phyloP scores from a whole-genome alignment of 2,113 vertebrate species.

The Seriola rivoliana region DNA sequence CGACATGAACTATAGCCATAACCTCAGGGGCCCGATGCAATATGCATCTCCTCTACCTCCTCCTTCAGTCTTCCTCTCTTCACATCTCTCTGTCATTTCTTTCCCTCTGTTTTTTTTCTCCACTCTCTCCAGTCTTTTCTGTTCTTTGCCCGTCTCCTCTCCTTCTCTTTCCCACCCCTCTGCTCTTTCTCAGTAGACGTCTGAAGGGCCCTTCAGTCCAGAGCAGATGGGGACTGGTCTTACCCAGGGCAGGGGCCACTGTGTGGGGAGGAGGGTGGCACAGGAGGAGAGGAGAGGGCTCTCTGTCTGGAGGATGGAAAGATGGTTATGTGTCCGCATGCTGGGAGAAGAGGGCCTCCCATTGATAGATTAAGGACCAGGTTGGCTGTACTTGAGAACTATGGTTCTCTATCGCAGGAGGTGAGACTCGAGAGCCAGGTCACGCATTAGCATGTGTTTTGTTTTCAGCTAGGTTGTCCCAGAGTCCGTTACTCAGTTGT shows the following conservation, averaged over 20 bases:
- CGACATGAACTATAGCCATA: constrained; percentile 70
- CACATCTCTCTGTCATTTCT: constrained; percentile 60
- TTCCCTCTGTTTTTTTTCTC: constrained; percentile 28
- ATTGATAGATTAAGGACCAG: constrained; percentile 83
- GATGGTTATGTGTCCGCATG: constrained; percentile 75
- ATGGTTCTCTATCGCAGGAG: constrained; percentile 74
- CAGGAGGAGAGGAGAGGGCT: constrained; percentile 64
- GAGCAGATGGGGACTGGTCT: constrained; percentile 77
- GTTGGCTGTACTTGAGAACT: constrained; percentile 81
- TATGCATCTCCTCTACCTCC: constrained; percentile 73
- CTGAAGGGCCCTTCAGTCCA: constrained; percentile 80
- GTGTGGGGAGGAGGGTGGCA: constrained; percentile 27
- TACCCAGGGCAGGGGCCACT: constrained; percentile 69
- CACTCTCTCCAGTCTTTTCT: constrained; percentile 52
- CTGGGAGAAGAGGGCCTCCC: constrained; percentile 77
- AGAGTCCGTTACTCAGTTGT: constrained; percentile 65
- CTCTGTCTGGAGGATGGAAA: constrained; percentile 77
- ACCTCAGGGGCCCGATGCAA: constrained; percentile 67
- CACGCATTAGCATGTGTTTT: constrained; percentile 82
- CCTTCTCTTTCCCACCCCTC: constrained; percentile 75
- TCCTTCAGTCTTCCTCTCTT: constrained; percentile 69
- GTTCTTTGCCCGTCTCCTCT: constrained; percentile 58
- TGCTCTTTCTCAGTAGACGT: constrained; percentile 84
- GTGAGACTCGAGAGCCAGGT: constrained; percentile 78
- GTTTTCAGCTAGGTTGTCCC: constrained; percentile 67